Evolutionary conservation across 2,888 invertebrate species (phyloP).

Genomic region (Drosophila demipolita): DNA sequence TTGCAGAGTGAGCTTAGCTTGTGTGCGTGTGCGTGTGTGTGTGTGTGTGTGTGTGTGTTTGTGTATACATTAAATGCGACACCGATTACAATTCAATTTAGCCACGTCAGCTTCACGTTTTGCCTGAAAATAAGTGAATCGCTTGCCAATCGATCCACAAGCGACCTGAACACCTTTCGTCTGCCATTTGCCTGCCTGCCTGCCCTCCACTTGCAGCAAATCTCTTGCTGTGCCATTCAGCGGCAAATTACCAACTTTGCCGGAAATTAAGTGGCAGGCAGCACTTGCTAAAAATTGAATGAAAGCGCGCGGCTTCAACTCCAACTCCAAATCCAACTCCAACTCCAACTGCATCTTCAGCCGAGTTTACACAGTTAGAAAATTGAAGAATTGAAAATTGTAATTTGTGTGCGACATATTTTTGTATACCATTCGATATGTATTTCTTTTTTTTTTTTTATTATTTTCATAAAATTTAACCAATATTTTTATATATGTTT

Average conservation of each 20-base stretch:
- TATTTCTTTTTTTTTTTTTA: not conserved
- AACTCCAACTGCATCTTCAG: constrained; percentile 18
- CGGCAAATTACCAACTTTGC: constrained; percentile 73
- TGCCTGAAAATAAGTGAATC: constrained; percentile 42
- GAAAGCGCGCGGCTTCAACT: constrained; percentile 39
- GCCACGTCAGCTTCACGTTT: constrained; percentile 57
- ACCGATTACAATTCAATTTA: constrained; percentile 73
- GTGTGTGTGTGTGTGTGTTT: not conserved
- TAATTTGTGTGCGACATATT: not conserved
- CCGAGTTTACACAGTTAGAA: constrained; percentile 6
- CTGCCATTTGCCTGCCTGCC: not conserved
- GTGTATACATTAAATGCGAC: constrained; percentile 1
- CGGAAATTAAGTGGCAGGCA: constrained; percentile 74
- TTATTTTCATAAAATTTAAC: too few species aligned
- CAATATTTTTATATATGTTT: too few species aligned
- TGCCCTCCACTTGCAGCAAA: not conserved
- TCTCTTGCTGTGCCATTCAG: constrained; percentile 30
- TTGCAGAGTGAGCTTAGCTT: not conserved
- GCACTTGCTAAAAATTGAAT: constrained; percentile 62
- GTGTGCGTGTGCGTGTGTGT: not conserved
- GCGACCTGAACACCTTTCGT: constrained; percentile 16
- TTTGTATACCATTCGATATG: not conserved
- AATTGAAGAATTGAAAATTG: not conserved
- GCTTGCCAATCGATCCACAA: constrained; percentile 41
- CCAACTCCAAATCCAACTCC: constrained; percentile 12